These are phyloP conservation scores for Tringa solitaria DNA, from an alignment of 2,113 vertebrate genomes.

Conservation along the genomic window DNA sequence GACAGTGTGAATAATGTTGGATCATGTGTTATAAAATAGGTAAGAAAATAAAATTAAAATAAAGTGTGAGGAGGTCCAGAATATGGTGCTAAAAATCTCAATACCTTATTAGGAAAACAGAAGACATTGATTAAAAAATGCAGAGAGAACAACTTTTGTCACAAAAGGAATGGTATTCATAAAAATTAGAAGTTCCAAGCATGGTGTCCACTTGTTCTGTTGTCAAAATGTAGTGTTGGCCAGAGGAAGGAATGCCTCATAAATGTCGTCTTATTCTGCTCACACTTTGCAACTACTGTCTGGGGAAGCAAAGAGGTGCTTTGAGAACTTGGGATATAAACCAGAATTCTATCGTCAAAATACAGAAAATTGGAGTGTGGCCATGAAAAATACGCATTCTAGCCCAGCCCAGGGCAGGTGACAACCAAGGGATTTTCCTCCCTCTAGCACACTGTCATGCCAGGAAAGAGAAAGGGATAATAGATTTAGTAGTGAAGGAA, in stretches of 20 bases:
- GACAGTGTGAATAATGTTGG: background rate
- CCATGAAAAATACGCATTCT: conserved; percentile 15
- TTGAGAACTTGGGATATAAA: conserved; percentile 5
- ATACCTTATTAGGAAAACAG: background rate
- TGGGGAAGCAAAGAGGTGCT: background rate
- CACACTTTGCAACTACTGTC: background rate
- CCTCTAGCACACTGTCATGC: background rate
- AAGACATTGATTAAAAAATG: background rate
- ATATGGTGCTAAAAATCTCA: background rate
- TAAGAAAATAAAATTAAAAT: background rate
- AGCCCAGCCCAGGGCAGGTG: conserved; percentile 2
- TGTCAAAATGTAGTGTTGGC: background rate
- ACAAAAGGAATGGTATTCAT: background rate
- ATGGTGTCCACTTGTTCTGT: background rate
- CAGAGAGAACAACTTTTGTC: background rate
- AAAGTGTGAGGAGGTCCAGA: background rate
- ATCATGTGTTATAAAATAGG: background rate
- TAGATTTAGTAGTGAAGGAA: background rate
- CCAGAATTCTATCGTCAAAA: conserved; percentile 42
- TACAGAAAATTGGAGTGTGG: background rate
- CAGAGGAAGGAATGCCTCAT: background rate
- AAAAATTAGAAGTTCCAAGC: background rate
- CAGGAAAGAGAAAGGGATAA: background rate
- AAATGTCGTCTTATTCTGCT: background rate
- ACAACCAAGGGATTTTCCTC: background rate